Evolutionary conservation across 2,113 vertebrate genomes (phyloP).

Genomic region (Rostratula benghalensis): DNA sequence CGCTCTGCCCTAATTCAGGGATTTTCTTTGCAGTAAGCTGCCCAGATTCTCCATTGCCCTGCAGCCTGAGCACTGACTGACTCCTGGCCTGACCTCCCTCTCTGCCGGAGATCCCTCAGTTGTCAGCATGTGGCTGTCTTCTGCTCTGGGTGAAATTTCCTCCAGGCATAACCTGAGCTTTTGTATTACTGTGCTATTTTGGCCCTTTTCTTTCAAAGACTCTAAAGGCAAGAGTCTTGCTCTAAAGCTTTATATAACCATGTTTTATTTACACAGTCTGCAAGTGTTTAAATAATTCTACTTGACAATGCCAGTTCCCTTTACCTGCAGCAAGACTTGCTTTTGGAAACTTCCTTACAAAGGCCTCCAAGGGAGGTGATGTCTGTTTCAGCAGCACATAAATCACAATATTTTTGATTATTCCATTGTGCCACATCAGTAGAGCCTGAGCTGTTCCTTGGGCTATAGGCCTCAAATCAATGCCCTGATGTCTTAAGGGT

Average conservation of each 20-base stretch:
- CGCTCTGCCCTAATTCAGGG: not conserved
- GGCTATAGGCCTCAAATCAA: not conserved
- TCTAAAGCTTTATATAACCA: not conserved
- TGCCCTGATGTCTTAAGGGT: not conserved
- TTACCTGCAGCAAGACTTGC: not conserved
- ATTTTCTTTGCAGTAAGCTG: not conserved
- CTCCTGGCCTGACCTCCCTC: not conserved
- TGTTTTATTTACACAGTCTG: not conserved
- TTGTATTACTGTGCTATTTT: not conserved
- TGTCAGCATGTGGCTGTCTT: not conserved
- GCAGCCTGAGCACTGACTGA: not conserved
- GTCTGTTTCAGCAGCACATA: not conserved
- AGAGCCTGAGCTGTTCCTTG: not conserved
- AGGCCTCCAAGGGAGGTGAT: not conserved
- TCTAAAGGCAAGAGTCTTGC: not conserved
- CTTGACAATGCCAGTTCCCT: not conserved
- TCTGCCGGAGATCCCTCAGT: not conserved
- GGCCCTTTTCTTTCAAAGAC: not conserved
- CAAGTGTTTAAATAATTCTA: not conserved
- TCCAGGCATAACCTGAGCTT: not conserved
- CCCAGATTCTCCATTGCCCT: not conserved
- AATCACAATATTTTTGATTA: not conserved
- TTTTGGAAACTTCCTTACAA: slow-evolving; percentile 1
- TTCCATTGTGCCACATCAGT: not conserved
- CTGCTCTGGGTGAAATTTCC: not conserved